Conservation (phyloP, 2,888 invertebrate species). For the Meliscaeva auricollis region DNA sequence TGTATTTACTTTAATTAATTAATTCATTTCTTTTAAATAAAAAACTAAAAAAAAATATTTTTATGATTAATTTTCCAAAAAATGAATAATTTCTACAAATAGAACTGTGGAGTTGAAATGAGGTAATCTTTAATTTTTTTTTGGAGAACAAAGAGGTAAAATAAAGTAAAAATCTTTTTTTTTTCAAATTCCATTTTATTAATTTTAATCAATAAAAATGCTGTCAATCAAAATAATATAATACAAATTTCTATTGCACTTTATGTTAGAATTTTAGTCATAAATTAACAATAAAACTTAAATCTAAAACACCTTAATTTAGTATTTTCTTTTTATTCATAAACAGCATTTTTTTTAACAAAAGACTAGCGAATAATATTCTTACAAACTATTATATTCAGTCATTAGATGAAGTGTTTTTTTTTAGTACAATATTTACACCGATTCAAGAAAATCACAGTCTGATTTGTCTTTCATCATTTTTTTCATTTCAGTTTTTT, state of each 20-base stretch:
- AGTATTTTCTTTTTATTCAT: not conserved
- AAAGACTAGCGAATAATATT: slow-evolving; percentile 70
- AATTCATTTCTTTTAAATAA: too few relatives aligned
- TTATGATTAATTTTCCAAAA: too few relatives aligned
- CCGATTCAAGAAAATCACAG: slow-evolving; percentile 45
- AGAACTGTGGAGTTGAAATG: too few relatives aligned
- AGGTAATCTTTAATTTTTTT: too few relatives aligned
- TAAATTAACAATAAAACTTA: not conserved
- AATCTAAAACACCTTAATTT: not conserved
- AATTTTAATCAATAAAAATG: not conserved
- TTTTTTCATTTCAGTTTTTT: too few relatives aligned
- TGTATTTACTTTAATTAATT: too few relatives aligned
- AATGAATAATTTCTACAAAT: too few relatives aligned
- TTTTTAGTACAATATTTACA: slow-evolving; percentile 47
- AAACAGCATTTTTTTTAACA: slow-evolving; percentile 27
- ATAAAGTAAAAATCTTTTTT: too few relatives aligned
- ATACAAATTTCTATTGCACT: slow-evolving; percentile 1
- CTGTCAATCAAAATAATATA: not conserved
- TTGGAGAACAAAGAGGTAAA: too few relatives aligned
- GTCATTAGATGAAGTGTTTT: slow-evolving; percentile 68
- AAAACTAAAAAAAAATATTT: too few relatives aligned
- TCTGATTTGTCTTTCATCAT: too few relatives aligned
- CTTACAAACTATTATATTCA: slow-evolving; percentile 67
- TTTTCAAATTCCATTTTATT: not conserved
- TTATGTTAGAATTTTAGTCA: not conserved